A percentile compares a stretch with the other conserved stretches of the same genome.
phyloP scores from a whole-genome alignment of 2,888 invertebrate species.

The Lacanobia oleracea region DNA sequence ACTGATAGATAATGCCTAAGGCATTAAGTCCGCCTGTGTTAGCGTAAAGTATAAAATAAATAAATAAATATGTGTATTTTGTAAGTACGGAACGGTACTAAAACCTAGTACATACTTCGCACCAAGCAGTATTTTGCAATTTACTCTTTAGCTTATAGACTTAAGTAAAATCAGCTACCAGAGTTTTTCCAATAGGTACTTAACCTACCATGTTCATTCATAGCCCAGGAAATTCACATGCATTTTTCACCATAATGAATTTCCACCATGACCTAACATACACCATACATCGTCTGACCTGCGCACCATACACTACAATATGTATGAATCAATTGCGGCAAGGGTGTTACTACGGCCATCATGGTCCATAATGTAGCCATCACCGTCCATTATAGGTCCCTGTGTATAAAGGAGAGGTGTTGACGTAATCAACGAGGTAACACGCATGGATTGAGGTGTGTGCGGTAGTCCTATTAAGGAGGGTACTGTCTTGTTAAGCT shows the following conservation, averaged over 20 bases:
- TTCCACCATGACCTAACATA: background rate
- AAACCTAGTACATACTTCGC: background rate
- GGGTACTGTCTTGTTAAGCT: background rate
- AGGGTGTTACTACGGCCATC: constrained; percentile 28
- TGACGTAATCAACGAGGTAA: constrained; percentile 32
- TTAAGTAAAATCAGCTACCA: background rate
- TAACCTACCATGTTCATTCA: background rate
- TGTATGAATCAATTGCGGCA: constrained; percentile 55
- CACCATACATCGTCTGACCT: background rate
- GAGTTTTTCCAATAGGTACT: background rate
- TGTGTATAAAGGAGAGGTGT: constrained; percentile 19
- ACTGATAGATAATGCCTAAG: background rate
- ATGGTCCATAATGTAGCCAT: constrained; percentile 43
- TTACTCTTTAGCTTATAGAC: background rate
- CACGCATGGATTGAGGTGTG: constrained; percentile 8
- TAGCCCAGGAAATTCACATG: background rate
- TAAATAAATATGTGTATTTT: background rate
- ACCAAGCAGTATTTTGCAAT: background rate
- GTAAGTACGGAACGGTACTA: background rate
- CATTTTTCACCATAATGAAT: background rate
- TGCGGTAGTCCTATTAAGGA: constrained; percentile 8
- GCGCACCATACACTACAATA: constrained; percentile 37
- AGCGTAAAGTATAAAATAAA: too few species aligned
- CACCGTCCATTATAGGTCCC: constrained; percentile 10
- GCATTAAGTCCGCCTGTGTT: too few species aligned